Base-by-base conservation (phyloP, 2,797 vertebrate species). In the Sphenopsis melanotis region DNA sequence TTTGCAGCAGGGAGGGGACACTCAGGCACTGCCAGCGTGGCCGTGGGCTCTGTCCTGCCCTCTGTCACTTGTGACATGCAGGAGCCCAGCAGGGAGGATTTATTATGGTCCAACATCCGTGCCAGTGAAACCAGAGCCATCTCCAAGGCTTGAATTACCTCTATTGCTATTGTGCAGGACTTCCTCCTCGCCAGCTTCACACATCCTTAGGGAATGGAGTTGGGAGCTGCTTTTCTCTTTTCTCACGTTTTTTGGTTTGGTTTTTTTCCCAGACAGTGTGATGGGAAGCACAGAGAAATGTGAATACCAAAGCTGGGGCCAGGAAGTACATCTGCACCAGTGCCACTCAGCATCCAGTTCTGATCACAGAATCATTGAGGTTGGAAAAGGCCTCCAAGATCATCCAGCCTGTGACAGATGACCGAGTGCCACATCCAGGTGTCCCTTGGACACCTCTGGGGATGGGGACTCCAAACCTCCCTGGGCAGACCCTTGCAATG, bases 161-260 rank as follows among this genome's bases (percentile, higher is more conserved):
- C 47, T 57, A 30, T 7, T 41, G 70, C 46, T 75, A 0, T 44
- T 42, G 46, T 21, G 15, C 24, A 47, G 84, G 12, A 23, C 7
- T 53, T 71, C 32, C 44, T 68, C 32, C 77, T 83, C 4, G 0
- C 3, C 32, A 56, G 46, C 59, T 53, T 49, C 78, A 34, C 41
- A 15, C 24, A 16, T 22, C 72, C 49, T 34, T 7, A 30, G 26
- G 16, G 52, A 77, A n/a, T 2, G 11, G 18, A 14, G 5, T 1
- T 79, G 16, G 8, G 55, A 83, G 34, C 15, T 66, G 42, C 29
- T 64, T 68, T 72, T 32, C 24, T 55, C 24, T 52, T 75, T 65
- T 49, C 39, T 75, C 22, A 32, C 3, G 0, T 1, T 52, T 52
- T 37, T 39, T 30, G 4, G 5, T 39, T 37, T 52, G 18, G 4